Evolutionary conservation across 2,888 invertebrate species (phyloP).

Genomic region (Melinaea menophilus): DNA sequence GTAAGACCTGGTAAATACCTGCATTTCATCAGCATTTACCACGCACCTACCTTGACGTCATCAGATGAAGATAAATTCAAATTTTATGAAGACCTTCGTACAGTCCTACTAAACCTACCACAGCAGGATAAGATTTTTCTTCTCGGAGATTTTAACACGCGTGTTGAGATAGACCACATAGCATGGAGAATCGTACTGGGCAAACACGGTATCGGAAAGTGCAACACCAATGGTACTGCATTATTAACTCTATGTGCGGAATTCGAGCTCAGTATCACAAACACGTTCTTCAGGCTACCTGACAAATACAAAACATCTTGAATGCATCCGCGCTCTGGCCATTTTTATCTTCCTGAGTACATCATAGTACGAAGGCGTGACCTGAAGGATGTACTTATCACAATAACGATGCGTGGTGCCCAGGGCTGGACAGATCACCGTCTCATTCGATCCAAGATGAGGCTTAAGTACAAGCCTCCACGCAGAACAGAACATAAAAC

Average conservation of each 20-base stretch:
- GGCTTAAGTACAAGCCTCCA: slow-evolving; percentile 1
- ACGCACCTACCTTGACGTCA: slow-evolving; percentile 15
- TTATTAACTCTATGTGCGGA: slow-evolving; percentile 22
- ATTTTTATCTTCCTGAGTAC: slow-evolving; percentile 33
- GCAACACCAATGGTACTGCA: slow-evolving; percentile 25
- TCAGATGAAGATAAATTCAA: slow-evolving; percentile 15
- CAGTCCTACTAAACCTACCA: background rate
- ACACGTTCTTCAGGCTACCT: slow-evolving; percentile 2
- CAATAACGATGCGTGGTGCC: slow-evolving; percentile 21
- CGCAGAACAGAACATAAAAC: too few relatives aligned
- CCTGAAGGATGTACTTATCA: slow-evolving; percentile 14
- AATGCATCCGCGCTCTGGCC: slow-evolving; percentile 26
- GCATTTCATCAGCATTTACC: slow-evolving; percentile 18
- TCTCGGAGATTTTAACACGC: slow-evolving; percentile 12
- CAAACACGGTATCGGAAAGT: slow-evolving; percentile 29
- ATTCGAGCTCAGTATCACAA: background rate
- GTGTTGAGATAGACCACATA: slow-evolving; percentile 8
- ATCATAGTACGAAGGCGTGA: slow-evolving; percentile 24
- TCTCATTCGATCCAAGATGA: slow-evolving; percentile 24
- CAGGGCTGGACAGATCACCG: slow-evolving; percentile 26
- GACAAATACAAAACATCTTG: slow-evolving; percentile 5
- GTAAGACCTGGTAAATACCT: slow-evolving; percentile 16
- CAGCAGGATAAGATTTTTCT: slow-evolving; percentile 4
- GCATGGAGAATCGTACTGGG: slow-evolving; percentile 27
- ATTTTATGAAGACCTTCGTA: slow-evolving; percentile 7